These are phyloP conservation scores for Bambusicola thoracicus DNA, from an alignment of 2,113 vertebrate genomes.

Conservation along the genomic window DNA sequence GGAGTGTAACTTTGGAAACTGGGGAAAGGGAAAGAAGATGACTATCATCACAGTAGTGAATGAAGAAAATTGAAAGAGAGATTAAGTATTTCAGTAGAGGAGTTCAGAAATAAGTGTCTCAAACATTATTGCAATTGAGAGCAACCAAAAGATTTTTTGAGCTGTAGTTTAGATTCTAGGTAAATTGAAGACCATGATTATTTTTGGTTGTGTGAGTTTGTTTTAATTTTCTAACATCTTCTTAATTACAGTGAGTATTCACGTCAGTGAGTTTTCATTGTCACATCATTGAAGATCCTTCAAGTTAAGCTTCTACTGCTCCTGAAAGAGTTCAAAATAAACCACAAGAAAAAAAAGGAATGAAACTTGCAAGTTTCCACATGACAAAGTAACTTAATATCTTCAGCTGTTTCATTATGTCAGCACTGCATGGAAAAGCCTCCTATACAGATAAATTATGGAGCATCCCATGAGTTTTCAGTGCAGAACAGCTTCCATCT, in stretches of 20 bases:
- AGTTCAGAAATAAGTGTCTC: background rate
- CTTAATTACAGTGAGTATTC: background rate
- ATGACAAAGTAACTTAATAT: slow-evolving; percentile 19
- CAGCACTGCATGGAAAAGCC: background rate
- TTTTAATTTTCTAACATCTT: background rate
- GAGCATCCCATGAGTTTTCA: background rate
- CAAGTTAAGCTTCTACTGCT: background rate
- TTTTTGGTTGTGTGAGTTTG: background rate
- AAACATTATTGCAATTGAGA: background rate
- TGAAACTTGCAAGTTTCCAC: background rate
- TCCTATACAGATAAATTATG: slow-evolving; percentile 8
- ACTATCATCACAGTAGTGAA: background rate
- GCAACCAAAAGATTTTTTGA: background rate
- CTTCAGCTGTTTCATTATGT: slow-evolving; percentile 1
- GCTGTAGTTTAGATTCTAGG: background rate
- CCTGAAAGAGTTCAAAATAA: background rate
- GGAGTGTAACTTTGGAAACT: background rate
- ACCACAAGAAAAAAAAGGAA: background rate
- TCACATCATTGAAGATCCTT: background rate
- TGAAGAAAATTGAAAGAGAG: background rate
- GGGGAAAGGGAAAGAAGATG: background rate
- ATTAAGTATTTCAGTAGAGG: background rate
- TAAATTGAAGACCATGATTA: background rate
- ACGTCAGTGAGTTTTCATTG: background rate
- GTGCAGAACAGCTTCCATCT: slow-evolving; percentile 3